Evolutionary conservation across 1,140 invertebrate genomes (phyloP).

Genomic region (Hyposmocoma kahamanoa): DNA sequence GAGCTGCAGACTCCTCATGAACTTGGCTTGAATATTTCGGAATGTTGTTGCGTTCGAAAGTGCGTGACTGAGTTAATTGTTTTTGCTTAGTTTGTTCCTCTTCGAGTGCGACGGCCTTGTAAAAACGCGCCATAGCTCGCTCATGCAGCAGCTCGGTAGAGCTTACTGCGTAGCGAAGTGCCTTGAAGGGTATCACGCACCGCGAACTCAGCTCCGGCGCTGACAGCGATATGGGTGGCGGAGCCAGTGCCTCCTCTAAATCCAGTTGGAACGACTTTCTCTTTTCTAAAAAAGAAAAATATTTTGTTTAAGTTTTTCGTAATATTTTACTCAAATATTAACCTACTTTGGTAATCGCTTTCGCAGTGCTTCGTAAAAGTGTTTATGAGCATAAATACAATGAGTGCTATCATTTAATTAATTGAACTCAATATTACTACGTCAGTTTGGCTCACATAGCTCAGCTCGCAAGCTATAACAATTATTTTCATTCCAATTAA

Average conservation of each 20-base stretch:
- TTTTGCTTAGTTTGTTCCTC: conserved; percentile 75
- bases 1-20: conserved; percentile 5
- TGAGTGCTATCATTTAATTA: too few species aligned
- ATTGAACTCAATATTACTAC: too few species aligned
- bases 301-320: neutral
- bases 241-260: conserved; percentile 76
- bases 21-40: conserved; percentile 32
- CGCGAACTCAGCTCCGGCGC: conserved; percentile 81
- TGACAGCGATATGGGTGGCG: conserved; percentile 85
- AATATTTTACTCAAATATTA: too few species aligned
- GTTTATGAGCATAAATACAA: too few species aligned
- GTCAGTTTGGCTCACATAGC: too few species aligned
- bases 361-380: too few species aligned
- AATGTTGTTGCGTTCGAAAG: conserved; percentile 34
- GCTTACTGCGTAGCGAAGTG: conserved; percentile 82
- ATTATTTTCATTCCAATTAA: too few species aligned
- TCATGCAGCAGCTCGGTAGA: conserved; percentile 88
- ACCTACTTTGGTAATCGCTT: too few species aligned
- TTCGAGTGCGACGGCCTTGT: conserved; percentile 82
- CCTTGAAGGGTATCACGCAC: conserved; percentile 68
- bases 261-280: conserved; percentile 76
- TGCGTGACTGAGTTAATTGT: conserved; percentile 25
- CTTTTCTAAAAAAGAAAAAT: conserved; percentile 63
- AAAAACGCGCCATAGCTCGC: conserved; percentile 84
- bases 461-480: too few species aligned